Evolutionary conservation across 2,888 invertebrate species (phyloP).

Genomic region (Tanypteryx hageni): DNA sequence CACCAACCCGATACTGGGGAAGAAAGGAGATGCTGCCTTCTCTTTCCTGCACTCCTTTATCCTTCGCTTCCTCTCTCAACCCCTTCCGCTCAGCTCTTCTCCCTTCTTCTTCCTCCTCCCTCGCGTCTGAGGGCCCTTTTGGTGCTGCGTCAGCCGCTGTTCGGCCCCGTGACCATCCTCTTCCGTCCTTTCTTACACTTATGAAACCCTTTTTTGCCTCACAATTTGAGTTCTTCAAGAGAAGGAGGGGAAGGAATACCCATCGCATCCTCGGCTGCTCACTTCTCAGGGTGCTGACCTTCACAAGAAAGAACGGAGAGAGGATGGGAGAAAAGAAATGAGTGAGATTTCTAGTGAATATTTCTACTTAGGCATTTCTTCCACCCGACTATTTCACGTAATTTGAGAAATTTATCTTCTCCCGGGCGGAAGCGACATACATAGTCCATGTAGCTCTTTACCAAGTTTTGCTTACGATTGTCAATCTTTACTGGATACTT

Average conservation of each 20-base stretch:
- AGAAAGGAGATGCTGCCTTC: neutral
- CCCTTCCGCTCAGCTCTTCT: neutral
- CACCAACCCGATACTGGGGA: slow-evolving; percentile 57
- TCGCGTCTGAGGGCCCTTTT: neutral
- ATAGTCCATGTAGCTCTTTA: no score
- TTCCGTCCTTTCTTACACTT: neutral
- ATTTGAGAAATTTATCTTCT: neutral
- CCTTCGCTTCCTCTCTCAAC: slow-evolving; percentile 21
- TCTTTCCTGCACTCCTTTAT: neutral
- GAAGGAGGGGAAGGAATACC: neutral
- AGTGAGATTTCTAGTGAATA: neutral
- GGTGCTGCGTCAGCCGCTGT: neutral
- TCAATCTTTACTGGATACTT: no score
- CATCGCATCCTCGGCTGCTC: slow-evolving; percentile 42
- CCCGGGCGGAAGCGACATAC: no score
- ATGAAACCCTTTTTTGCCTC: slow-evolving; percentile 3
- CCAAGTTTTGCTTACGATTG: no score
- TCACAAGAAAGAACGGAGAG: neutral
- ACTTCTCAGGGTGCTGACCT: neutral
- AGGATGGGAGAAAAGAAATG: neutral
- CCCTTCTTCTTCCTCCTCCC: neutral
- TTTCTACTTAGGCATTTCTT: neutral
- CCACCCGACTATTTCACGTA: neutral
- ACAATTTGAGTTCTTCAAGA: neutral
- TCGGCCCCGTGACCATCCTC: neutral